Conservation (phyloP, 2,797 vertebrate species). For the Darevskia nairensis region DNA sequence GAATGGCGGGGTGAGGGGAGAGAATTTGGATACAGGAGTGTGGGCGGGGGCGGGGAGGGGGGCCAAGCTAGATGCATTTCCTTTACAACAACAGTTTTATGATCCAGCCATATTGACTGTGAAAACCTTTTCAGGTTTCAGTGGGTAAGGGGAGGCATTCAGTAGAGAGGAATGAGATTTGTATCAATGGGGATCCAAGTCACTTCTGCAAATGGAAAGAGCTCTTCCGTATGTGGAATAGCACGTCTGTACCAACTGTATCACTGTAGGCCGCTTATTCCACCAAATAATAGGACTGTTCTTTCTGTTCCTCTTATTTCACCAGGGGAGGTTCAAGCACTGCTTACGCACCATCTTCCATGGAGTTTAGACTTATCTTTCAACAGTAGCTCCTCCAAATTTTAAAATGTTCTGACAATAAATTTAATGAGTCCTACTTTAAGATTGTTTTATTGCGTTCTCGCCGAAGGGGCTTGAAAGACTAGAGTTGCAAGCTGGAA, state of each 20-base stretch:
- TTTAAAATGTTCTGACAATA: background rate
- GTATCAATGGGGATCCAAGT: background rate
- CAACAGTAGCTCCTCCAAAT: background rate
- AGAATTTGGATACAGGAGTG: background rate
- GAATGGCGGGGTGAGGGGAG: background rate
- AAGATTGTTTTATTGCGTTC: background rate
- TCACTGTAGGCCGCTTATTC: no score
- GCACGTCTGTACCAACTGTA: no score
- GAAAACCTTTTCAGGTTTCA: background rate
- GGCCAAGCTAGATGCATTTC: background rate
- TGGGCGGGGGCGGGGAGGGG: rapidly evolving
- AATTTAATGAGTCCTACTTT: background rate
- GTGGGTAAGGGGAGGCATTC: background rate
- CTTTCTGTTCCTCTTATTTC: background rate
- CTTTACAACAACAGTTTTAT: background rate
- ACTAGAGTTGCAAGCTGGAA: background rate
- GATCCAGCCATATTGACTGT: no score
- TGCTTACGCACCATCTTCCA: background rate
- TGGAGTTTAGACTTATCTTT: background rate
- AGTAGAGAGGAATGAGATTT: background rate
- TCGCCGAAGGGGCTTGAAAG: background rate
- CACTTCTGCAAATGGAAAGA: no score
- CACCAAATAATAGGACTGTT: no score
- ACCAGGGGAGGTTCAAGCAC: background rate
- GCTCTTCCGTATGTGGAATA: no score